phyloP scores from a whole-genome alignment of 2,888 invertebrate genomes.

The Odiellus spinosus region DNA sequence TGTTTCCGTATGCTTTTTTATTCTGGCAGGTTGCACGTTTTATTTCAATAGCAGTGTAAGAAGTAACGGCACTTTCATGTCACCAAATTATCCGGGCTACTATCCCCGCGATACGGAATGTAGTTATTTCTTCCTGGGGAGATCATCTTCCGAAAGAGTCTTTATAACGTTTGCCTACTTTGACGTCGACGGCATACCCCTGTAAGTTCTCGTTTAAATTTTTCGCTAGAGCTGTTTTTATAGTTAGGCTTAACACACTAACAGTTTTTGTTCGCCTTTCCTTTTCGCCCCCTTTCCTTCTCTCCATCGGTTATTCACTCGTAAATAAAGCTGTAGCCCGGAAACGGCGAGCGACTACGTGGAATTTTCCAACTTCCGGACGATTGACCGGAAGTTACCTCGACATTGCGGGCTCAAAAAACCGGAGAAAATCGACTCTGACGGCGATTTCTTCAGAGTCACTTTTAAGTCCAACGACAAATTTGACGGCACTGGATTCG shows the following conservation, averaged over 20 bases:
- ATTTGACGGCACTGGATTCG: conserved; percentile 84
- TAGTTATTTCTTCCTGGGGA: conserved; percentile 29
- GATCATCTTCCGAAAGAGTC: conserved; percentile 29
- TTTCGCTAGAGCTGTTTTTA: no score
- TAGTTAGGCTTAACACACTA: no score
- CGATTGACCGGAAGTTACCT: conserved; percentile 71
- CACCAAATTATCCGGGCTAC: conserved; percentile 65
- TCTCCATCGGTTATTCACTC: neutral
- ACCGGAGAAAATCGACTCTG: conserved; percentile 42
- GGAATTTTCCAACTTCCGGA: conserved; percentile 86
- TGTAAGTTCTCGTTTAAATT: conserved; percentile 45
- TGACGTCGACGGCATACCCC: conserved; percentile 81
- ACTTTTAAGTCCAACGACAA: conserved; percentile 86
- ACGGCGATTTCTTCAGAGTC: conserved; percentile 81
- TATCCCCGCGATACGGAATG: conserved; percentile 29
- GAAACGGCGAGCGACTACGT: conserved; percentile 86
- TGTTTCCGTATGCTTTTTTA: no score
- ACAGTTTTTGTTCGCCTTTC: no score
- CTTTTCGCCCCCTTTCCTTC: conserved; percentile 21
- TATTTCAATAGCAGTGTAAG: conserved; percentile 61
- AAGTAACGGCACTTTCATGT: conserved; percentile 61
- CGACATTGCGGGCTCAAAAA: conserved; percentile 63
- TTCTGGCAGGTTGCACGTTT: conserved; percentile 49
- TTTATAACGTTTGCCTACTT: conserved; percentile 62
- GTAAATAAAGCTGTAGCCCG: conserved; percentile 57